phyloP scores from a whole-genome alignment of 2,797 vertebrate genomes.

The Coranthus polyacanthus region DNA sequence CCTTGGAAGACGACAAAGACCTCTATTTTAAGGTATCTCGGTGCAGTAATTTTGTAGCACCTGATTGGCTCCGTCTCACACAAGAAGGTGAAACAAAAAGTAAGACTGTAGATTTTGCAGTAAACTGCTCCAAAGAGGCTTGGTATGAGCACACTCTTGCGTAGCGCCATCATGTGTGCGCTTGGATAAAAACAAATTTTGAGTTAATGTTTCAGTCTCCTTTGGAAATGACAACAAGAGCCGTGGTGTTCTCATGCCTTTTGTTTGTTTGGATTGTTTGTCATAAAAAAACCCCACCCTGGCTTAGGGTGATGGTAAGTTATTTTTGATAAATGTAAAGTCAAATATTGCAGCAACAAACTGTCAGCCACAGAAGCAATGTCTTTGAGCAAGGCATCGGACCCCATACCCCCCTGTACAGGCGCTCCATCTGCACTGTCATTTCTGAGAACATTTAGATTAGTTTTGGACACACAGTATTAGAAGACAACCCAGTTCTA shows the following conservation, averaged over 20 bases:
- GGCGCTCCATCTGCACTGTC: too few species aligned
- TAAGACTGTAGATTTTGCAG: background rate
- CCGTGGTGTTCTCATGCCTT: background rate
- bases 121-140: background rate
- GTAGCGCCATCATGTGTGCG: background rate
- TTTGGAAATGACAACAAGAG: background rate
- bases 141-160: background rate
- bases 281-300: too few species aligned
- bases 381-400: background rate
- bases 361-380: background rate
- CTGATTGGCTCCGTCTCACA: background rate
- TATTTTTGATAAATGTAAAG: background rate
- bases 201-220: background rate
- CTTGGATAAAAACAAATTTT: background rate
- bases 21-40: constrained; percentile 1
- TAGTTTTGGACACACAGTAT: too few species aligned
- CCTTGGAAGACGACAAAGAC: constrained; percentile 1
- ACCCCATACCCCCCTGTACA: too few species aligned
- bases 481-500: too few species aligned
- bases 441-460: too few species aligned
- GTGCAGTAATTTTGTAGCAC: background rate
- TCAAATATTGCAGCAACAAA: background rate
- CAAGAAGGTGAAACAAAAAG: too few species aligned
- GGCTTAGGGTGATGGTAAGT: background rate
- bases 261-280: background rate